Conservation (phyloP, 2,797 vertebrate species). For the Chaunax sp. region DNA sequence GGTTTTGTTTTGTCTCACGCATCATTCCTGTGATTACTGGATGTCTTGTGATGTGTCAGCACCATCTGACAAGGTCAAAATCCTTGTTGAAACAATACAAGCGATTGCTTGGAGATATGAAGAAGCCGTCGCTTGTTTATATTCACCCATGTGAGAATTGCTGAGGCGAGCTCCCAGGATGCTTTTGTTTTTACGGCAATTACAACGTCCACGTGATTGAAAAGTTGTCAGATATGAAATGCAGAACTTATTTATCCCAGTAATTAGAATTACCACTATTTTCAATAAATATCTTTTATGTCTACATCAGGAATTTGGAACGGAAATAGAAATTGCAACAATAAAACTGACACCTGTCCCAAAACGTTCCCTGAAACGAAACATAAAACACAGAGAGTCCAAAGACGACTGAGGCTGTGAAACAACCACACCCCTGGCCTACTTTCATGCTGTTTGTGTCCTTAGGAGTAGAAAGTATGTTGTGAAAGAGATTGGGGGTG, state of each 20-base stretch:
- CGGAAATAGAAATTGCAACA: no score
- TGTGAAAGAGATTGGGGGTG: slow-evolving; percentile 35
- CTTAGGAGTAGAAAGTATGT: slow-evolving; percentile 27
- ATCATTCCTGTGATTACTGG: not conserved
- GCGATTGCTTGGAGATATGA: not conserved
- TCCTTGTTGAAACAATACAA: slow-evolving; percentile 28
- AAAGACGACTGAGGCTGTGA: slow-evolving; percentile 9
- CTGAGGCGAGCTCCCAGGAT: not conserved
- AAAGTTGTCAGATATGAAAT: not conserved
- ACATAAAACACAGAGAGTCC: slow-evolving; percentile 17
- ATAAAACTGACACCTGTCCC: no score
- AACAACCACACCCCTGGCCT: slow-evolving; percentile 40
- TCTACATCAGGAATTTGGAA: no score
- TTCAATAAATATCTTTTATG: no score
- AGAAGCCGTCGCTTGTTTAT: not conserved
- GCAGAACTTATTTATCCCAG: no score
- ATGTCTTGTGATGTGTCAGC: slow-evolving; percentile 11
- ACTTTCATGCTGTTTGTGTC: slow-evolving; percentile 41
- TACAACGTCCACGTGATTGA: not conserved
- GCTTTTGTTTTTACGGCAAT: not conserved
- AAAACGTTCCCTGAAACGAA: no score
- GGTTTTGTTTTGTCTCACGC: slow-evolving; percentile 18
- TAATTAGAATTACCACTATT: no score
- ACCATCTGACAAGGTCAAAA: slow-evolving; percentile 24
- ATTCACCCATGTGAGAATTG: not conserved